These are phyloP conservation scores for Mormyrops boulengeri DNA, from an alignment of 2,797 vertebrate genomes.

Conservation along the genomic window DNA sequence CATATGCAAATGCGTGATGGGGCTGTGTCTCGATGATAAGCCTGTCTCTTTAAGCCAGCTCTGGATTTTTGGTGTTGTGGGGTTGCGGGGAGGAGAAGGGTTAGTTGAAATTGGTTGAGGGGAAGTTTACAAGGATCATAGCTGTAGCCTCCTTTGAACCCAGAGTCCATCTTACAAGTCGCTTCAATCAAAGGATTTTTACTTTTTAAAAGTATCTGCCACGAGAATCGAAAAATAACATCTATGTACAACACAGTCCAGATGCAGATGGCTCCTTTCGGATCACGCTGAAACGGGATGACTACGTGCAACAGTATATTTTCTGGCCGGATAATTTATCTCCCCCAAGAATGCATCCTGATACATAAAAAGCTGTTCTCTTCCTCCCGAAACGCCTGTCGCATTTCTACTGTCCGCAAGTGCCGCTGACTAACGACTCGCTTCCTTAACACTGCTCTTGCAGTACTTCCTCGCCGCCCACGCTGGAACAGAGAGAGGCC, in stretches of 20 bases:
- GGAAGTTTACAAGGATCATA: background rate
- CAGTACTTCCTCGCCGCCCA: conserved; percentile 8
- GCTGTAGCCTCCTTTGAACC: background rate
- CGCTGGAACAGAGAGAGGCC: background rate
- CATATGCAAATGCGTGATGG: background rate
- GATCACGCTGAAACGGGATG: background rate
- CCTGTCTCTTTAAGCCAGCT: background rate
- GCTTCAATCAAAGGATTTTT: background rate
- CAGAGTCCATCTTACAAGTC: background rate
- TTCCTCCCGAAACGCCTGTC: background rate
- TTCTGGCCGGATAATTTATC: background rate
- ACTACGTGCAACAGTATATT: background rate
- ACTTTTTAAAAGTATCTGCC: background rate
- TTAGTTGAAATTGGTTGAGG: no score
- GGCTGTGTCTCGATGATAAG: background rate
- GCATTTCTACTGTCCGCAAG: background rate
- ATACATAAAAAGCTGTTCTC: background rate
- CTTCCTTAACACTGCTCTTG: background rate
- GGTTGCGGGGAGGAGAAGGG: background rate
- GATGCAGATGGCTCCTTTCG: background rate
- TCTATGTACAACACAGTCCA: background rate
- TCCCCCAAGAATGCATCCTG: background rate
- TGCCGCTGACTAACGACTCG: background rate
- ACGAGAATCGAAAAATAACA: background rate
- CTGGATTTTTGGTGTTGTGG: background rate